Evolutionary conservation across 2,888 invertebrate species (phyloP).

Genomic region (Spodoptera exigua): DNA sequence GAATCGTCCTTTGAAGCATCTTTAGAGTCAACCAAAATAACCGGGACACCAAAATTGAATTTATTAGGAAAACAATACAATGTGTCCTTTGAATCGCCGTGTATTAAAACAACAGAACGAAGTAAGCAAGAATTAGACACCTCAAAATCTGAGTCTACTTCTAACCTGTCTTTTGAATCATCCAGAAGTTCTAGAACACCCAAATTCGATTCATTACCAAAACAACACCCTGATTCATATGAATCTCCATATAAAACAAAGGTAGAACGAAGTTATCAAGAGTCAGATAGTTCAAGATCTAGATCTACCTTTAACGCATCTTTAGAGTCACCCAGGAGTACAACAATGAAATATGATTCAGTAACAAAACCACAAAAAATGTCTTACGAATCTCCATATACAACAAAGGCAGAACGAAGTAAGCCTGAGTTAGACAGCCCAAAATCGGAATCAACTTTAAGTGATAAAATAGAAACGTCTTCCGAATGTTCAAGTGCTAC

Average conservation of each 20-base stretch:
- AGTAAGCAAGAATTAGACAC: not conserved
- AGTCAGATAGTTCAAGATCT: not conserved
- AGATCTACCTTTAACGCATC: not conserved
- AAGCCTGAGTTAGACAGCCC: not conserved
- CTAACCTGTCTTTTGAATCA: slow-evolving; percentile 3
- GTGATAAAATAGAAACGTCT: not conserved
- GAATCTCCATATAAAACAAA: no score
- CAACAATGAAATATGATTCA: not conserved
- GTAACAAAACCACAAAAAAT: not conserved
- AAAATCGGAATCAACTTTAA: not conserved
- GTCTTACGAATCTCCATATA: not conserved
- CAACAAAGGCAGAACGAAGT: not conserved
- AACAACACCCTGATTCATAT: no score
- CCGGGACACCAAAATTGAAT: no score
- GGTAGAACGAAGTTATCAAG: no score
- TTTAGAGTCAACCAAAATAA: no score
- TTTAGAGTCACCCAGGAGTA: slow-evolving; percentile 12
- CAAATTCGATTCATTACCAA: no score
- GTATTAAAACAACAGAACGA: not conserved
- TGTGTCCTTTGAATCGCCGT: no score
- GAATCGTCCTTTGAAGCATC: no score
- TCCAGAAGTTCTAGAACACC: no score
- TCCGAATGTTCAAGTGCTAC: not conserved
- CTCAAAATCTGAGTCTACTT: slow-evolving; percentile 6
- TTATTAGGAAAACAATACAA: no score